phyloP scores from a whole-genome alignment of 2,888 invertebrate genomes.

The Chaetogeoica ovagalla region DNA sequence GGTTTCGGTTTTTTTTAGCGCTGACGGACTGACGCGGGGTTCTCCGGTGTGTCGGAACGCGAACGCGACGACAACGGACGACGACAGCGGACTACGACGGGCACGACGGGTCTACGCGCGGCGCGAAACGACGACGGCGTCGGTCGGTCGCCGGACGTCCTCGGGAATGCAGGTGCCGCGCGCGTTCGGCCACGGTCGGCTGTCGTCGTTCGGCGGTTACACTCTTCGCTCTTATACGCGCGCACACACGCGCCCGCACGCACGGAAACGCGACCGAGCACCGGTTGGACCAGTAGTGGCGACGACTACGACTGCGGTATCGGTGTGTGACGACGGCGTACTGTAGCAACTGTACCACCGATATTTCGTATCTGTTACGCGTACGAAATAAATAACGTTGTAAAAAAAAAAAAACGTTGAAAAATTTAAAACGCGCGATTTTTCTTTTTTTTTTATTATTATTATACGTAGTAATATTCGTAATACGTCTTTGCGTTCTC shows the following conservation, averaged over 20 bases:
- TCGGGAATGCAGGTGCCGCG: slow-evolving; percentile 49
- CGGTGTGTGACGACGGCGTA: no score
- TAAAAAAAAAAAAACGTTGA: no score
- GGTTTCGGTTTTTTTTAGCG: no score
- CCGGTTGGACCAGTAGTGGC: slow-evolving; percentile 30
- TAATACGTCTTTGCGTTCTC: no score
- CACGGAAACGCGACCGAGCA: slow-evolving; percentile 16
- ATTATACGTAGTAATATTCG: no score
- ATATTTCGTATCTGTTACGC: no score
- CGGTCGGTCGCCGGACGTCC: background rate
- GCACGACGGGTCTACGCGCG: slow-evolving; percentile 36
- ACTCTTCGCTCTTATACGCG: slow-evolving; percentile 27
- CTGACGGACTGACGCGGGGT: no score
- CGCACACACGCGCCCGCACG: background rate
- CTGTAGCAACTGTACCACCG: no score
- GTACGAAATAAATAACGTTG: background rate
- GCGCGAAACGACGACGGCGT: slow-evolving; percentile 33
- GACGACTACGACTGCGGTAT: background rate
- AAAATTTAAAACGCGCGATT: no score
- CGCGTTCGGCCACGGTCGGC: slow-evolving; percentile 36
- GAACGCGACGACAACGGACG: background rate
- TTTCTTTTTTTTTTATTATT: no score
- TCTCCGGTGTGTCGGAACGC: background rate
- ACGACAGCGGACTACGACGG: slow-evolving; percentile 31
- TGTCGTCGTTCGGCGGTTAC: slow-evolving; percentile 6